Evolutionary conservation across 2,113 vertebrate genomes (phyloP), one percentile per base, ranked within the genome.

Genomic region (Benitochromis conjunctus): DNA sequence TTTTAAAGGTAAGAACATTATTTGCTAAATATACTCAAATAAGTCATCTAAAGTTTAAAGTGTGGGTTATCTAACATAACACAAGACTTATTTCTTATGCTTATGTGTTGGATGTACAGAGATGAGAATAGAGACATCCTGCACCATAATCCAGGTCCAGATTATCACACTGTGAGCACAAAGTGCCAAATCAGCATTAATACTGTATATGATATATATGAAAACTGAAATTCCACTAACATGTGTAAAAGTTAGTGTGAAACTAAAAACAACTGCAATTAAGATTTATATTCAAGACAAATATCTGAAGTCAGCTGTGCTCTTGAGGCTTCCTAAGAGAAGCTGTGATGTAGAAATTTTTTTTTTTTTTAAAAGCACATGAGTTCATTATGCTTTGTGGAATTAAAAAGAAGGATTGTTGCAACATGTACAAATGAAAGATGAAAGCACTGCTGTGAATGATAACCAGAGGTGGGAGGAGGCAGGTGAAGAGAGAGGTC

Each of bases 1-100:
- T 41, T 66, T 48, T 41, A 29, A 48, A 86, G 91, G 87, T 92
- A 89, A 86, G 89, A 82, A 41, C 31, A 29, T 18, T 6, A 55
- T 55, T 54, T 56, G 21, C 14, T 29, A 48, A 48, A 71, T 71
- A 71, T 10, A 46, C 29, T 74, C 9, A 29, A 48, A 71, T 48
- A 46, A n/a, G 13, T 46, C 9, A 26, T 74, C n/a, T 56, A 8
- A 55, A 56, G 24, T 10, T 69, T 10, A 16, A 29, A 16, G 9
- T 36, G 13, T 55, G 38, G 8, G 55, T 69, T 41, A 71, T 82
- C 60, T 51, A 43, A 82, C 0, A 19, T 31, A 66, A 55, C 10
- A 29, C 13, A 21, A 14, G 8, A 41, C 6, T 62, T 62, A 8
- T 7, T 48, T 29, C 41, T 29, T 74, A 74, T 74, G 9, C 66